A percentile compares a stretch with the other conserved stretches of the same genome.
Evolutionary conservation across 2,888 invertebrate species (phyloP).

Genomic region (Lasius platythorax): DNA sequence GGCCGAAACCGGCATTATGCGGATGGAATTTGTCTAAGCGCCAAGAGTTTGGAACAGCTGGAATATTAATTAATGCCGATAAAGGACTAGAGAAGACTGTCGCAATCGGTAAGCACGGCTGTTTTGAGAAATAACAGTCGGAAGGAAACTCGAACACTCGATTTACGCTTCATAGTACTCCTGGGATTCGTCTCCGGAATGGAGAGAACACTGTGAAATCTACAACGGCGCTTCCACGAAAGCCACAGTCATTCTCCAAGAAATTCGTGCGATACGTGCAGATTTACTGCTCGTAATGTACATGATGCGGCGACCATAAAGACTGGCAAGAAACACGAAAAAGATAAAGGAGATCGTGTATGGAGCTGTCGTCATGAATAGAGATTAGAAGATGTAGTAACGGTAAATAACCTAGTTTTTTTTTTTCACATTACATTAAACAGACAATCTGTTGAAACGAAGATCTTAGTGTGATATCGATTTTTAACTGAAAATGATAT

Average conservation of each 20-base stretch:
- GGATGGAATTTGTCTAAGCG: constrained; percentile 6
- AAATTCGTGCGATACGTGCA: constrained; percentile 56
- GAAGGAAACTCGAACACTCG: constrained; percentile 57
- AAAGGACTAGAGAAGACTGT: not conserved
- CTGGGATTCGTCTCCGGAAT: constrained; percentile 55
- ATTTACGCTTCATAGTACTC: constrained; percentile 60
- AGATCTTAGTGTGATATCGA: not conserved
- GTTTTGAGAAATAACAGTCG: constrained; percentile 22
- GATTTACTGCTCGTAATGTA: constrained; percentile 50
- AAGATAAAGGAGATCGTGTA: constrained; percentile 58
- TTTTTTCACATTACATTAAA: not conserved
- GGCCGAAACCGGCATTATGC: not conserved
- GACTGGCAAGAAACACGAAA: not conserved
- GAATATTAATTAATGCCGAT: not conserved
- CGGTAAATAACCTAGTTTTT: constrained; percentile 7
- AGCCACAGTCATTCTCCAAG: constrained; percentile 51
- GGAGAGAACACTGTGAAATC: constrained; percentile 35
- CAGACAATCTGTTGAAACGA: not conserved
- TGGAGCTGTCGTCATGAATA: constrained; percentile 27
- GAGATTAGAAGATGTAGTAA: constrained; percentile 17
- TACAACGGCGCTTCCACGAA: constrained; percentile 25
- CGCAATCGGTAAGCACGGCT: not conserved
- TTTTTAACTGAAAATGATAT: not conserved
- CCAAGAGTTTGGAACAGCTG: not conserved
- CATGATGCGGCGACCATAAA: constrained; percentile 19